phyloP scores from a whole-genome alignment of 2,888 invertebrate genomes.

The Drosophila neoperkinsi region DNA sequence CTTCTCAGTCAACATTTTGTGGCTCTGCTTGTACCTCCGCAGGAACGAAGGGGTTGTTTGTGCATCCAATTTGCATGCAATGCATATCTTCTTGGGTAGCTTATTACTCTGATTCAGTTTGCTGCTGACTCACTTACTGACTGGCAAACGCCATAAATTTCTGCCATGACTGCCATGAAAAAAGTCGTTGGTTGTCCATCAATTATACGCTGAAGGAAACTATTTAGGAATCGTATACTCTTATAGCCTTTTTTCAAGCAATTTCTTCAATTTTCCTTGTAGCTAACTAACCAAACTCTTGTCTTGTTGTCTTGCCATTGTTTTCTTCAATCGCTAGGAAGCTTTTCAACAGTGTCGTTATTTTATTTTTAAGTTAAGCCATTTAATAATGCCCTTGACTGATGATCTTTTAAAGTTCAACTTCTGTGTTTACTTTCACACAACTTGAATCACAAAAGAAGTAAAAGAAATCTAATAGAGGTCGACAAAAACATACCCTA shows the following conservation, averaged over 20 bases:
- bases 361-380: background rate
- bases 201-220: background rate
- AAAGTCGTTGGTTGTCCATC: background rate
- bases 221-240: background rate
- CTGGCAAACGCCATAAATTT: background rate
- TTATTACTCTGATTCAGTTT: background rate
- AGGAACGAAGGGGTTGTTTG: background rate
- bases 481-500: background rate
- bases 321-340: background rate
- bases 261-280: background rate
- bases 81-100: background rate
- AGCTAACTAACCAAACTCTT: background rate
- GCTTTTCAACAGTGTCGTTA: conserved; percentile 1
- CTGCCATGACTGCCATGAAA: background rate
- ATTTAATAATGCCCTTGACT: conserved; percentile 39
- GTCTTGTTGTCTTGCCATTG: background rate
- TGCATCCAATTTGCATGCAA: background rate
- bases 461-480: background rate
- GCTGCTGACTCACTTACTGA: background rate
- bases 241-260: background rate
- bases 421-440: conserved; percentile 38
- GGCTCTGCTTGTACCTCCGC: background rate
- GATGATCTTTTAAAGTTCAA: conserved; percentile 34
- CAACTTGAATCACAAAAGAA: conserved; percentile 33
- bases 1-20: background rate